Conservation (phyloP, 2,113 vertebrate species). For the Rhombomys opimus region DNA sequence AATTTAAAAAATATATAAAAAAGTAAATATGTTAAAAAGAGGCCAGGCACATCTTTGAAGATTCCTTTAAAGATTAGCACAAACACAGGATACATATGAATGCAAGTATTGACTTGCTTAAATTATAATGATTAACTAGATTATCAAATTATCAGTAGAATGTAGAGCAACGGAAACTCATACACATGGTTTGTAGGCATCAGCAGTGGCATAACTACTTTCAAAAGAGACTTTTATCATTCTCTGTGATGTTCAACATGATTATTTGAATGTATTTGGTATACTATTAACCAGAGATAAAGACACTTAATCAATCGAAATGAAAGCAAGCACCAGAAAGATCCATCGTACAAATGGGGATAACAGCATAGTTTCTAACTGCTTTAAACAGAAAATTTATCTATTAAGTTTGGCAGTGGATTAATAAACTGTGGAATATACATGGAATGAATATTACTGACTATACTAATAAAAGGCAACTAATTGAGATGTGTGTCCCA, state of each 20-base stretch:
- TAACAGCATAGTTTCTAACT: background rate
- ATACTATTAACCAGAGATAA: background rate
- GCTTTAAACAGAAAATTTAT: background rate
- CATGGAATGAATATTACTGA: background rate
- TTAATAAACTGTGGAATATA: background rate
- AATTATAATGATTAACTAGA: background rate
- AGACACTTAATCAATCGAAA: background rate
- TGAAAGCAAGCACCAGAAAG: background rate
- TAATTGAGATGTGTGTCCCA: background rate
- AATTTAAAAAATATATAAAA: background rate
- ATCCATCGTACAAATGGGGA: background rate
- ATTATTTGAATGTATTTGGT: background rate
- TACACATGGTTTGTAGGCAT: background rate
- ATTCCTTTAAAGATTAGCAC: no score
- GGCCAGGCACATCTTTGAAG: background rate
- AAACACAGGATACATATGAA: background rate
- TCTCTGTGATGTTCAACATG: background rate
- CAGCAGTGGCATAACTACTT: background rate
- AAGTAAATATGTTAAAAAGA: background rate
- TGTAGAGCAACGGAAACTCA: background rate
- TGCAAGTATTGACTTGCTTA: background rate
- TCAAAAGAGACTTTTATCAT: background rate
- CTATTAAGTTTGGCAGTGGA: background rate
- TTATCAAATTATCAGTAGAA: background rate
- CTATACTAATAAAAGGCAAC: background rate